Evolutionary conservation across 2,888 invertebrate genomes (phyloP).

Genomic region (Strigamia maritima): DNA sequence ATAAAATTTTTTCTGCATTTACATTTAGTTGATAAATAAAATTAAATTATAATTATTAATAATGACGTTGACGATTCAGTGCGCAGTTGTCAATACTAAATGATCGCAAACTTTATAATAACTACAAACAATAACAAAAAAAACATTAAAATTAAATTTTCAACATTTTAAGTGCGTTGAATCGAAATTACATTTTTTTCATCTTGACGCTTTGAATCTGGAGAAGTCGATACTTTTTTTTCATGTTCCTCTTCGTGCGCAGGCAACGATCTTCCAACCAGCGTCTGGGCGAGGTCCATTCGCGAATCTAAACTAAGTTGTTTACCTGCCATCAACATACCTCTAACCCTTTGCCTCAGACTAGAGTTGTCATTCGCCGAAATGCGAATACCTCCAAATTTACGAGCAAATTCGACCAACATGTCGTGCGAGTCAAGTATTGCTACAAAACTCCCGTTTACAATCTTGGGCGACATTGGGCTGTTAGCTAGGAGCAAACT

Average conservation of each 20-base stretch:
- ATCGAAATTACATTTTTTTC: background rate
- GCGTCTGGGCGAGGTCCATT: constrained; percentile 70
- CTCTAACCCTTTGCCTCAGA: constrained; percentile 78
- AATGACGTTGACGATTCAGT: background rate
- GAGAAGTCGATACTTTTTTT: background rate
- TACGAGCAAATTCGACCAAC: constrained; percentile 68
- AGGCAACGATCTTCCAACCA: constrained; percentile 42
- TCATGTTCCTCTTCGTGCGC: constrained; percentile 36
- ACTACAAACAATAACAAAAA: background rate
- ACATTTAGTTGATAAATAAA: background rate
- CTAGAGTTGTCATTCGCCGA: constrained; percentile 75
- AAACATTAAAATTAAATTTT: too few relatives aligned
- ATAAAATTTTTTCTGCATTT: background rate
- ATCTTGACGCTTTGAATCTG: background rate
- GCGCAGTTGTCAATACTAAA: background rate
- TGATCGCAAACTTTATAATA: background rate
- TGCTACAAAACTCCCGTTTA: constrained; percentile 88
- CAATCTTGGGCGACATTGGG: constrained; percentile 94
- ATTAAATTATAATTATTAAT: background rate
- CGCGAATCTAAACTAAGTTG: constrained; percentile 87
- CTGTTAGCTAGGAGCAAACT: constrained; percentile 89
- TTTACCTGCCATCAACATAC: constrained; percentile 84
- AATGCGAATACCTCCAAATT: constrained; percentile 66
- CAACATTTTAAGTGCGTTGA: background rate
- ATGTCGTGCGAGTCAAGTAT: constrained; percentile 76